phyloP scores from a whole-genome alignment of 2,113 vertebrate genomes.

The Uropsilus gracilis region DNA sequence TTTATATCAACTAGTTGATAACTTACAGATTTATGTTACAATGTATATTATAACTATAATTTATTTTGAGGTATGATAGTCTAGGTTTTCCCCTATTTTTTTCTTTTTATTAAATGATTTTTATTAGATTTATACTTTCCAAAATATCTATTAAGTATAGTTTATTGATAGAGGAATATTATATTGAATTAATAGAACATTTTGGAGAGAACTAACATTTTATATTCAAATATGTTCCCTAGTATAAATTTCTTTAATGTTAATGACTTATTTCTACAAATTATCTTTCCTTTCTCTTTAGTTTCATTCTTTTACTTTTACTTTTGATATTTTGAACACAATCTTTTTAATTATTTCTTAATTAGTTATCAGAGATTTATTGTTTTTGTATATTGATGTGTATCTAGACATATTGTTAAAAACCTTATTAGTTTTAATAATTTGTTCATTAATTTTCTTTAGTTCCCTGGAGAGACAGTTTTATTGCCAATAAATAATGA shows the following conservation, averaged over 20 bases:
- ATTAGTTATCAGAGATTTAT: background rate
- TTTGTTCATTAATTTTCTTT: background rate
- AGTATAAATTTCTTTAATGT: background rate
- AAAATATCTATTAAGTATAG: background rate
- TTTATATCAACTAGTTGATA: background rate
- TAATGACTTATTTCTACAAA: background rate
- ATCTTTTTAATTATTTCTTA: background rate
- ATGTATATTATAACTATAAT: background rate
- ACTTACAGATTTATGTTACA: background rate
- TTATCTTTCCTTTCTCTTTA: background rate
- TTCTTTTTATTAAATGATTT: background rate
- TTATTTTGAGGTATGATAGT: background rate
- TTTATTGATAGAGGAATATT: background rate
- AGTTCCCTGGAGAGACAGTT: background rate
- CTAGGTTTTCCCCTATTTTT: background rate
- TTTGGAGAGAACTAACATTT: background rate
- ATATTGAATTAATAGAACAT: background rate
- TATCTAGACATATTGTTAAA: background rate
- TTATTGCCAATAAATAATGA: background rate
- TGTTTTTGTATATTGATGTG: background rate
- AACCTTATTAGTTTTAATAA: background rate
- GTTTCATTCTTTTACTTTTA: background rate
- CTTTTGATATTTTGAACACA: background rate
- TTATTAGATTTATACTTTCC: background rate
- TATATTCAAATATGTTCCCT: background rate